Evolutionary conservation across 2,113 vertebrate genomes (phyloP).

Genomic region (Ondatra zibethicus): DNA sequence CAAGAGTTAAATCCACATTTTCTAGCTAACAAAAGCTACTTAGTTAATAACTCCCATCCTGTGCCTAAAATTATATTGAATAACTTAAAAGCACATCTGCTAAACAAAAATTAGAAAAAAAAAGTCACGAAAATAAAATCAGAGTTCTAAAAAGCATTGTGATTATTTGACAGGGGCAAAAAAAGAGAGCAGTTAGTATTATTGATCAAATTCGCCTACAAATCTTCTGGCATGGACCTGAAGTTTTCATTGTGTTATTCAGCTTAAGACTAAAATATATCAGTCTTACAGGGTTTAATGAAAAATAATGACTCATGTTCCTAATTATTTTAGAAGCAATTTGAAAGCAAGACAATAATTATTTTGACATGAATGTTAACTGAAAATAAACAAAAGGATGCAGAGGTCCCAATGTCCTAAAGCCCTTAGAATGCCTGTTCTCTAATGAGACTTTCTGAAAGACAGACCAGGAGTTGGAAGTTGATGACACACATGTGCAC

Average conservation of each 20-base stretch:
- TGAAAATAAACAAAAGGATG: conserved; percentile 45
- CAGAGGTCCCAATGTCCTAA: conserved; percentile 1
- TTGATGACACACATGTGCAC: neutral
- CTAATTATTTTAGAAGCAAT: conserved; percentile 57
- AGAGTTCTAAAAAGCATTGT: conserved; percentile 23
- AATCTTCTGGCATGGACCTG: neutral
- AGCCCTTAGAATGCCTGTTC: neutral
- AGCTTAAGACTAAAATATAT: neutral
- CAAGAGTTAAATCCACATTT: conserved; percentile 18
- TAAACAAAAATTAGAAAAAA: conserved; percentile 20
- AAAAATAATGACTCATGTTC: conserved; percentile 57
- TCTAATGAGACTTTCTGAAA: conserved; percentile 18
- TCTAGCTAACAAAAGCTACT: conserved; percentile 23
- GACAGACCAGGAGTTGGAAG: neutral
- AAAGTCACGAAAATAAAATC: conserved; percentile 15
- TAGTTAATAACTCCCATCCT: conserved; percentile 46
- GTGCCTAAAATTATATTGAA: conserved; percentile 50
- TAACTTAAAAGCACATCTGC: conserved; percentile 39
- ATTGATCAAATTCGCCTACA: conserved; percentile 17
- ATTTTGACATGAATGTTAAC: conserved; percentile 33
- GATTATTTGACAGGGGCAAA: conserved; percentile 21
- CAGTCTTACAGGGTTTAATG: neutral
- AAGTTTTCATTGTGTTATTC: conserved; percentile 20
- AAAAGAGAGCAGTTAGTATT: neutral
- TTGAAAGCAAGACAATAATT: conserved; percentile 28